Percentiles rank a stretch among this genome's conserved stretches.
Conservation (phyloP, 2,113 vertebrate genomes). For the Cathartes aura region DNA sequence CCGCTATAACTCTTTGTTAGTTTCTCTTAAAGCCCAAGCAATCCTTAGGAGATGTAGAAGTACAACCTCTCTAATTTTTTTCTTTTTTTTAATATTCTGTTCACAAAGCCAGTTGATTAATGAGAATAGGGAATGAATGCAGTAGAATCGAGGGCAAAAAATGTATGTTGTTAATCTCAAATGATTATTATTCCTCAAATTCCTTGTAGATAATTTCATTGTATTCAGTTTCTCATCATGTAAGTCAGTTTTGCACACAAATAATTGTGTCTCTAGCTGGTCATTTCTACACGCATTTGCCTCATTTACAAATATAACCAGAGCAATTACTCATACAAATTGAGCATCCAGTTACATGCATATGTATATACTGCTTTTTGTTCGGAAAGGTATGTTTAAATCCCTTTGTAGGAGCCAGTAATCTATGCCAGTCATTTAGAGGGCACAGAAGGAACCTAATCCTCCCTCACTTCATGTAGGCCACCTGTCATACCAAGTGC, state of each 20-base stretch:
- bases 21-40: neutral
- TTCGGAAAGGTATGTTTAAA: constrained; percentile 53
- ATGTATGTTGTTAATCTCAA: neutral
- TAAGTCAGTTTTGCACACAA: constrained; percentile 8
- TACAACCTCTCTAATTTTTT: neutral
- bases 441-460: constrained; percentile 57
- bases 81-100: neutral
- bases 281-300: constrained; percentile 7
- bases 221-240: neutral
- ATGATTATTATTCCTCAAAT: neutral
- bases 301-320: neutral
- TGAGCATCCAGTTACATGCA: constrained; percentile 58
- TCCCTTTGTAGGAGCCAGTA: constrained; percentile 37
- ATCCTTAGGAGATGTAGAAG: neutral
- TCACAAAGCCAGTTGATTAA: neutral
- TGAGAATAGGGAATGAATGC: neutral
- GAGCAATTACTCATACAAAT: constrained; percentile 41
- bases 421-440: constrained; percentile 51
- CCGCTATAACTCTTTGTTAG: neutral
- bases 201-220: neutral
- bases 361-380: constrained; percentile 37
- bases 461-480: constrained; percentile 20
- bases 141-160: neutral
- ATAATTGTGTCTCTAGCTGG: neutral
- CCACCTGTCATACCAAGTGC: constrained; percentile 54